Base-by-base conservation (phyloP, 2,888 invertebrate genomes). In the Podabrus alpinus region DNA sequence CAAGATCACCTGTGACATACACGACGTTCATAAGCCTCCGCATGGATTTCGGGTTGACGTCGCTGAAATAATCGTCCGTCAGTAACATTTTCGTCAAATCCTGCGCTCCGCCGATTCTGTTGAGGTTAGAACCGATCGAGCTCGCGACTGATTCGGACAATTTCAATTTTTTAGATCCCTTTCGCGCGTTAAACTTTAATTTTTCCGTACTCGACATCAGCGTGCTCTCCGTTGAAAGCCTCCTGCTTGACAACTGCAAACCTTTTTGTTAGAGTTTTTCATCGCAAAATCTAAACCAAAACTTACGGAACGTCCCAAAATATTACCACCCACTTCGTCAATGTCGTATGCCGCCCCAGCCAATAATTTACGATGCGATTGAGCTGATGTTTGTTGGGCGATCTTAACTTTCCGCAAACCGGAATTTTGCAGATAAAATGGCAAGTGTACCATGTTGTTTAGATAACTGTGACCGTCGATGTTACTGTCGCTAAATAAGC, bases 21-120 rank as follows among this genome's bases (percentile, higher is more conserved):
- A 98, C 94, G 74, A 98, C 97, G 88, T 99, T 98, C 96, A 98
- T 97, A 19, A 98, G 90, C 71, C 98, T 90, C 77, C 97, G 89
- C 97, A 99, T 97, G 83, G 97, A 97, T 66, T 98, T 90, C 0
- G 99, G 99, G 89, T 98, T 99, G 78, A 99, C 97, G 87, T 99
- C 99, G 83, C 97, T 98, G 88, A 99, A 99, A 89, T 99, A 99
- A 87, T 99, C 98, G 85, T 98, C 98, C 0, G 98, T 98, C 16
- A 97, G 91, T 79, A 99, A 89, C 89, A 97, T 96, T 81, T 95
- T 93, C 61, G 95, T 88, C 80, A 81, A 86, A 86, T 87, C 92
- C 62, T 94, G 94, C 1, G 94, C 94, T 4, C 94, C 94, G 1
- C 93, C 92, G 68, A 92, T 88, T 72, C 94, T 90, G 87, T 96